phyloP scores from a whole-genome alignment of 2,797 vertebrate genomes.

The Sphenopsis melanotis region DNA sequence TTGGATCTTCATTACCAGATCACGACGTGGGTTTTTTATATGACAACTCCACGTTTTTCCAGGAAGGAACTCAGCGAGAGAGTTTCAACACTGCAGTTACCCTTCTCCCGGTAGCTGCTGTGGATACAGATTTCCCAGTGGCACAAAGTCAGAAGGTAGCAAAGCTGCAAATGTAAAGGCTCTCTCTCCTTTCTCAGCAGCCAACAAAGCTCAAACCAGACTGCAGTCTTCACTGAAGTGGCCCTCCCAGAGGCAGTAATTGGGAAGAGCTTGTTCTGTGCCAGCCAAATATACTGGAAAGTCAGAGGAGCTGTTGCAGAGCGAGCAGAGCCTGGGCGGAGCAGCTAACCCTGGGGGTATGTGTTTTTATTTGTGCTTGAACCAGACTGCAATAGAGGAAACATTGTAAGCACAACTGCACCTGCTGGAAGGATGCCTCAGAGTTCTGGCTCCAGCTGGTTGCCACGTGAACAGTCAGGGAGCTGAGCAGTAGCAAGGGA shows the following conservation, averaged over 20 bases:
- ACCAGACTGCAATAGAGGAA: not conserved
- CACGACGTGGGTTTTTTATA: not conserved
- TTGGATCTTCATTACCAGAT: not conserved
- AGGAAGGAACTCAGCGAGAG: not conserved
- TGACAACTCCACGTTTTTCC: not conserved
- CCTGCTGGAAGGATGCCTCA: slow-evolving; percentile 42
- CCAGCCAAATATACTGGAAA: not conserved
- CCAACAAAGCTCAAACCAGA: not conserved
- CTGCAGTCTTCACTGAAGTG: not conserved
- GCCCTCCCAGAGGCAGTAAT: not conserved
- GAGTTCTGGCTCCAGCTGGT: not conserved
- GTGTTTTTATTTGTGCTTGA: not conserved
- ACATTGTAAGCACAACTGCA: not conserved
- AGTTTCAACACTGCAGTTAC: not conserved
- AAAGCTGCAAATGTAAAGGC: not conserved
- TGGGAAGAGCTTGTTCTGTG: not conserved
- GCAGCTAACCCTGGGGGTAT: not conserved
- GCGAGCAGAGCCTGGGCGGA: not conserved
- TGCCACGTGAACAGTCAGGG: not conserved
- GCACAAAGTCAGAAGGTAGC: not conserved
- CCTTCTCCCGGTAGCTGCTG: not conserved
- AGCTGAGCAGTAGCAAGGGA: slow-evolving; percentile 22
- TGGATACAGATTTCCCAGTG: not conserved
- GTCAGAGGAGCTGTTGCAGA: not conserved
- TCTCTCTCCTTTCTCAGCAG: not conserved